Evolutionary conservation across 2,888 invertebrate genomes (phyloP).

Genomic region (Maniola hyperantus): DNA sequence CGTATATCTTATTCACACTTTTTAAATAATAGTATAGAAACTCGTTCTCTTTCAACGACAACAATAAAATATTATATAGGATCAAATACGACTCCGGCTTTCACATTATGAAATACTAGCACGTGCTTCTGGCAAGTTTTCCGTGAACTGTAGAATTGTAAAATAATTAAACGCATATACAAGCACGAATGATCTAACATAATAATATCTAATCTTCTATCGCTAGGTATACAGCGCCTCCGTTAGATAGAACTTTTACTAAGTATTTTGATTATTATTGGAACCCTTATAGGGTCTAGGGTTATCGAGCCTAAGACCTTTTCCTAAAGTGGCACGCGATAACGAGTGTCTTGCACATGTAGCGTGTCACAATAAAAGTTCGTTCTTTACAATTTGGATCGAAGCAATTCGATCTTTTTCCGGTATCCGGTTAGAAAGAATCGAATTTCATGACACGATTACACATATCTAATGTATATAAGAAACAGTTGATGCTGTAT

Average conservation of each 20-base stretch:
- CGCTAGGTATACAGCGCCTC: no score
- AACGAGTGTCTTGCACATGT: background rate
- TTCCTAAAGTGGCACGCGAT: background rate
- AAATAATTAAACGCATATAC: background rate
- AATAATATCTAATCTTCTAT: no score
- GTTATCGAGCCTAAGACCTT: conserved; percentile 4
- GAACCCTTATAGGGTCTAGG: background rate
- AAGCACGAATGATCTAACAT: no score
- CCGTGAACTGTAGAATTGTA: background rate
- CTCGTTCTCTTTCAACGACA: conserved; percentile 13
- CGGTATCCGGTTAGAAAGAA: conserved; percentile 8
- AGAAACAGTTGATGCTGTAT: background rate
- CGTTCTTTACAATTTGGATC: conserved; percentile 1
- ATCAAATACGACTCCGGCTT: conserved; percentile 2
- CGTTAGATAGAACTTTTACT: no score
- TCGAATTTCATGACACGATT: conserved; percentile 11
- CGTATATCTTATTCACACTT: conserved; percentile 44
- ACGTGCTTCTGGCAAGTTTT: background rate
- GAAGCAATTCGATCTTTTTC: conserved; percentile 15
- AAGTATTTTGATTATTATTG: background rate
- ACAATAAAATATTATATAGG: conserved; percentile 1
- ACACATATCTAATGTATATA: background rate
- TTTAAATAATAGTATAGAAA: conserved; percentile 27
- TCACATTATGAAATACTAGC: conserved; percentile 6
- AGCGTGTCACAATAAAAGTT: background rate